Base-by-base conservation (phyloP, 2,888 invertebrate species). In the Harpagoxenus sublaevis region DNA sequence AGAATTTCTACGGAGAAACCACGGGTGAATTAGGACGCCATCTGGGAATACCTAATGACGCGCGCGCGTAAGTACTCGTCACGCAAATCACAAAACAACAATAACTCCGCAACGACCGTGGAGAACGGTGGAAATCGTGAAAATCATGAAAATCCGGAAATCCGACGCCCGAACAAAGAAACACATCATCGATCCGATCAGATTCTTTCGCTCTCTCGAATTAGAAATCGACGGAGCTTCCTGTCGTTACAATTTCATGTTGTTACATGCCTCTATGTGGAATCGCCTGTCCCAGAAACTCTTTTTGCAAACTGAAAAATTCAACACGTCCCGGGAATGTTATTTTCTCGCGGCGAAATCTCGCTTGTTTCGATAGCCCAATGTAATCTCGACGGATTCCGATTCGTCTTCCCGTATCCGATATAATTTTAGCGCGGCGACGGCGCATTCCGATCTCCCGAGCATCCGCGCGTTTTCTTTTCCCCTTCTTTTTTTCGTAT, bases 321-420 rank as follows among this genome's bases (percentile, higher is more conserved):
- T 51, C 28, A 65, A 12, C 28, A n/a, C n/a, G 18, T 9, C 6
- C 1, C 18, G 39, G 28, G 51, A 39, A 68, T 18, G n/a, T n/a
- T 63, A 74, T 73, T 55, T 55, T 83, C 66, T 51, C n/a, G n/a
- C 18, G 42, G 23, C 53, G 18, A 60, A 82, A 62, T 23, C 68
- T 18, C 39, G 10, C 28, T 65, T 51, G 23, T 39, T 77, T 77
- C n/a, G 39, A 74, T 74, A 39, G 28, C n/a, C 42, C 23, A 8
- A 39, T 12, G 1, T 39, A 75, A 74, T n/a, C 28, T 62, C n/a
- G 10, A 28, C 23, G n/a, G 23, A 55, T 63, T 81, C 48, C 48
- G 31, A 68, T 42, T 68, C 35, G 12, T 53, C 18, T 53, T 28
- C 5, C 5, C 12, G 18, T 2, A 10, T 42, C 18, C 18, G 12